Evolutionary conservation across 2,113 vertebrate species (phyloP).

Genomic region (rabbit (Oryctolagus cuniculus)): mOryCun1.1 NC_091433.1:118206501-118207000

Average conservation of each 20-base stretch:
- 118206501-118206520: background rate
- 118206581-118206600: background rate
- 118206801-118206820: background rate
- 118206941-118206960: background rate
- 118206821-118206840: conserved; percentile 5
- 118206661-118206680: background rate
- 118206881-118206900: background rate
- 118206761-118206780: background rate
- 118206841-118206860: background rate
- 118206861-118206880: conserved; percentile 46
- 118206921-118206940: background rate
- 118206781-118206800: conserved; percentile 19
- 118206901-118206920: background rate
- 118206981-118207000: background rate
- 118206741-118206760: no score
- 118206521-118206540: background rate
- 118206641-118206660: background rate
- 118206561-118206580: background rate
- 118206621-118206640: background rate
- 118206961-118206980: background rate
- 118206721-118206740: background rate
- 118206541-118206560: background rate
- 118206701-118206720: background rate
- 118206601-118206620: background rate
- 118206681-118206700: background rate